Base-by-base conservation (phyloP, 2,888 invertebrate species). In the Latrodectus elegans region DNA sequence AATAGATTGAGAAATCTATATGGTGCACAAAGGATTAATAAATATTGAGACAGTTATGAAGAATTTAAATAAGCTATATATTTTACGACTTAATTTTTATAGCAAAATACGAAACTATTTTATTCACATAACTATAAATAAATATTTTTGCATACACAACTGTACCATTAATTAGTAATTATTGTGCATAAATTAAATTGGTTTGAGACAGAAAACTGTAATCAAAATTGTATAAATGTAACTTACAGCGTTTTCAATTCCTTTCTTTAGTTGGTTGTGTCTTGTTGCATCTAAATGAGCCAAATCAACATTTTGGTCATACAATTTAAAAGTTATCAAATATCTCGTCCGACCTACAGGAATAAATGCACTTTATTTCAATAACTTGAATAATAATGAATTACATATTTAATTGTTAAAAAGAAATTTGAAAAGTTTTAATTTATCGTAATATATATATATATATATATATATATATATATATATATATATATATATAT, bases 171-270 rank as follows among this genome's bases (percentile, higher is more conserved):
- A 60, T 11, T 10, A 8, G 10, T 8, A 14, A 60, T 38, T 9
- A 15, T 6, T 68, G 12, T 17, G 0, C 60, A 8, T 22, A 26
- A 0, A 4, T n/a, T 10, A 38, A 71, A 15, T 49, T n/a, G 0
- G 6, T 38, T n/a, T 49, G 4, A 38, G 26, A 38, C 1, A 12
- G 15, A 71, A 71, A 38, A 38, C 4, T 38, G 6, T 4, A 38
- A 38, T 6, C 12, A 55, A 17, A 53, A 17, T 73, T 11, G 14
- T 67, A 6, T 68, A 53, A 70, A 17, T 2, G 4, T 11, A 51
- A 89, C 89, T 88, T 77, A 89, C 89, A 9, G 89, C 88, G 65
- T 77, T 84, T 83, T 89, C 89, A 8, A 89, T 77, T 3, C 89
- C 89, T 67, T 84, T 85, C 55, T 89, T 89, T n/a, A 89, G 55